Evolutionary conservation across 2,888 invertebrate species (phyloP).

Genomic region (Cenopis cana): DNA sequence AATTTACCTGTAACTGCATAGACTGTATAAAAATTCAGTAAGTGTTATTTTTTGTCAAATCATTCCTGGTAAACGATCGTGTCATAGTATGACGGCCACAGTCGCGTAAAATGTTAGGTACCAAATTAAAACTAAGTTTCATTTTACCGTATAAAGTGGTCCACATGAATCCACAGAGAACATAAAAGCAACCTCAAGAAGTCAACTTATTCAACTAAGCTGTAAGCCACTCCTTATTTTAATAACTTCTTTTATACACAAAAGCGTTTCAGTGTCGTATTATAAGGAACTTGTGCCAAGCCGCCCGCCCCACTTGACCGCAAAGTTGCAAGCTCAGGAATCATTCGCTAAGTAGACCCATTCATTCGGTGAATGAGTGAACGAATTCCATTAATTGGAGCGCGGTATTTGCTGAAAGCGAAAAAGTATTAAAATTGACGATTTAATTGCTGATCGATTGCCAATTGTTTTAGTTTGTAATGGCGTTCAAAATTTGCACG

Average conservation of each 20-base stretch:
- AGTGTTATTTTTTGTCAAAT: background rate
- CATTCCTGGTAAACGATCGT: background rate
- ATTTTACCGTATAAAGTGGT: background rate
- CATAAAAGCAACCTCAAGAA: background rate
- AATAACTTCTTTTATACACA: constrained; percentile 13
- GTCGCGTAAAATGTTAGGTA: too few species aligned
- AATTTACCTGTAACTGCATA: too few species aligned
- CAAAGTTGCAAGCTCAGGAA: constrained; percentile 33
- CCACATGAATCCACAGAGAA: background rate
- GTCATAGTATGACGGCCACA: too few species aligned
- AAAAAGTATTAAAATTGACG: too few species aligned
- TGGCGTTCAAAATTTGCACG: too few species aligned
- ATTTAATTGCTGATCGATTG: background rate
- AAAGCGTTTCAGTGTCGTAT: constrained; percentile 15
- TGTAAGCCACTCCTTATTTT: constrained; percentile 15
- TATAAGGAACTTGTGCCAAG: constrained; percentile 23
- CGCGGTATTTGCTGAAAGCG: background rate
- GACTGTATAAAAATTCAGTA: too few species aligned
- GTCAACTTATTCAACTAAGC: background rate
- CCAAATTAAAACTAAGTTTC: too few species aligned
- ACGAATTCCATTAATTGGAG: constrained; percentile 7
- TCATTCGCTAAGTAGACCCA: constrained; percentile 32
- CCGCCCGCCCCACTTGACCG: constrained; percentile 31
- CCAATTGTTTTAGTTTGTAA: too few species aligned
- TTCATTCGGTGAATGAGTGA: constrained; percentile 38